phyloP scores from a whole-genome alignment of 2,888 invertebrate species.

The Lasius fuliginosus region DNA sequence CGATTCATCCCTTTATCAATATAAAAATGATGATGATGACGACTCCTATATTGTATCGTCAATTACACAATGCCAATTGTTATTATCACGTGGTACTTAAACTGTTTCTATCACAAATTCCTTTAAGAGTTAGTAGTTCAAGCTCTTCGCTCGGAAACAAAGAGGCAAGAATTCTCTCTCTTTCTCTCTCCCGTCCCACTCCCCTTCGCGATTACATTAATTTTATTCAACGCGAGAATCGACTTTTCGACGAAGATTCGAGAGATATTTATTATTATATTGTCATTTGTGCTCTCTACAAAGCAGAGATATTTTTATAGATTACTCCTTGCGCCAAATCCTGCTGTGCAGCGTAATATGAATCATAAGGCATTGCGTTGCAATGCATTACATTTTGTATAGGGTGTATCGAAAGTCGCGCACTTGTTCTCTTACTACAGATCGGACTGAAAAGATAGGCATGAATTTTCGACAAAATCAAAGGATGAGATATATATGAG shows the following conservation, averaged over 20 bases:
- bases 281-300: conserved; percentile 56
- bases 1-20: not conserved
- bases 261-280: conserved; percentile 47
- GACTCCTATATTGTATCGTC: not conserved
- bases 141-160: conserved; percentile 3
- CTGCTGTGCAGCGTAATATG: conserved; percentile 43
- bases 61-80: not conserved
- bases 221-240: conserved; percentile 47
- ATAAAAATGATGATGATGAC: not conserved
- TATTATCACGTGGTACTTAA: conserved; percentile 2
- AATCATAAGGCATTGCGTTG: conserved; percentile 9
- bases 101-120: conserved; percentile 2
- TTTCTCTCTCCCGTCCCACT: conserved; percentile 37
- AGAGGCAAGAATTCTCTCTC: conserved; percentile 32
- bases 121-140: conserved; percentile 7
- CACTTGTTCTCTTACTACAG: not conserved
- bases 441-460: not conserved
- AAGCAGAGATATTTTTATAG: conserved; percentile 79
- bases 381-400: conserved; percentile 47
- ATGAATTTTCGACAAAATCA: not conserved
- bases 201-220: conserved; percentile 14
- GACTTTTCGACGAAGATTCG: conserved; percentile 38
- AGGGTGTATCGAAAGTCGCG: conserved; percentile 15
- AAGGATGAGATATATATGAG: not conserved
- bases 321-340: conserved; percentile 73